Percentiles rank a stretch among this genome's conserved stretches.
phyloP scores from a whole-genome alignment of 2,113 vertebrate species.

The Eudyptes chrysolophus region DNA sequence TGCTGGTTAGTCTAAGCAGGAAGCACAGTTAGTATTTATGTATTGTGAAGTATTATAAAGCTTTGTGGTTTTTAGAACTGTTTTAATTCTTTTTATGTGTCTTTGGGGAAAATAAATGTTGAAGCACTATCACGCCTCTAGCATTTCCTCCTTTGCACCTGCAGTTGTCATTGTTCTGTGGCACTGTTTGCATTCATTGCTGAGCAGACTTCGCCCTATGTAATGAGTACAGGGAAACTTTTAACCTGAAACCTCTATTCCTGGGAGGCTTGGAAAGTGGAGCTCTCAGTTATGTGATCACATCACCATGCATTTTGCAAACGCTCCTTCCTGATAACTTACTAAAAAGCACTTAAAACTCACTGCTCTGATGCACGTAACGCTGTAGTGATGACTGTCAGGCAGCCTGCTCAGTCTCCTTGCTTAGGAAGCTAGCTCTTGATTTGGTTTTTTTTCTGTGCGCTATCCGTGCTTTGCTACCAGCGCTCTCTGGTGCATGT shows the following conservation, averaged over 20 bases:
- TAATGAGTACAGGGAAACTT: background rate
- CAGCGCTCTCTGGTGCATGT: background rate
- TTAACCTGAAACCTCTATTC: background rate
- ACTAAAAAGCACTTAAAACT: background rate
- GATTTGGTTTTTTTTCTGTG: background rate
- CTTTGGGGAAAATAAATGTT: conserved; percentile 42
- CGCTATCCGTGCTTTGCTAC: background rate
- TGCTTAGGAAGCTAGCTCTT: background rate
- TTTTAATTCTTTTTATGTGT: conserved; percentile 20
- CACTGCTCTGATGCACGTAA: rapidly evolving
- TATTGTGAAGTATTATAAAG: conserved; percentile 2
- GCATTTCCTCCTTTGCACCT: conserved; percentile 31
- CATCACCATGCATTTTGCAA: background rate
- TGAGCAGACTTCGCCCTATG: background rate
- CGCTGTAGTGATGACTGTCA: background rate
- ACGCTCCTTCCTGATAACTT: background rate
- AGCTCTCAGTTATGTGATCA: background rate
- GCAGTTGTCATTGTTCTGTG: background rate
- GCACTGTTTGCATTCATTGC: background rate
- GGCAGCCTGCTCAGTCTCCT: background rate
- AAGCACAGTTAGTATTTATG: background rate
- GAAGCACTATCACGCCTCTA: background rate
- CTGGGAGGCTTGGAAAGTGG: background rate
- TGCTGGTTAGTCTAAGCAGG: conserved; percentile 13
- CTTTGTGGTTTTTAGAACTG: background rate